Percentiles rank a stretch among this genome's conserved stretches.
These are phyloP conservation scores for Eumacrocentrus americanus DNA, from an alignment of 2,888 invertebrate genomes.

Conservation along the genomic window DNA sequence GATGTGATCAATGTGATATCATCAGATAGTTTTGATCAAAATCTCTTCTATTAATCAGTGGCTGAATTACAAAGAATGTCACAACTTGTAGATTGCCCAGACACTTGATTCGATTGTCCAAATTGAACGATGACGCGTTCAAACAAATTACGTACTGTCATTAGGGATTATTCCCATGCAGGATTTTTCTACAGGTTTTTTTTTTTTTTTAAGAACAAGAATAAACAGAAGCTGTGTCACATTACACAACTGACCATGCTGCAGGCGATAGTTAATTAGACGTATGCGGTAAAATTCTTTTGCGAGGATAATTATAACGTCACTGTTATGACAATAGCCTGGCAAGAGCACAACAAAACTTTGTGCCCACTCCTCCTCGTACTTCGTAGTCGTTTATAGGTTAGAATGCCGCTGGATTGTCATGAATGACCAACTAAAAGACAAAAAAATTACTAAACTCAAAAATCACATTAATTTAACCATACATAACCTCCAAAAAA, in stretches of 20 bases:
- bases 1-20: too few relatives aligned
- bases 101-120: background rate
- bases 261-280: background rate
- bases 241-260: background rate
- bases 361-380: too few relatives aligned
- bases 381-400: too few relatives aligned
- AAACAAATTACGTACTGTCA: background rate
- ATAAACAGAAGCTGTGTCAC: background rate
- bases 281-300: background rate
- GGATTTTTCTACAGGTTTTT: background rate
- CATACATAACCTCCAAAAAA: background rate
- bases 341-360: background rate
- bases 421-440: background rate
- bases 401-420: background rate
- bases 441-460: background rate
- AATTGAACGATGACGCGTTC: background rate
- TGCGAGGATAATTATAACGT: background rate
- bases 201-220: background rate
- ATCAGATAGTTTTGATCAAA: too few relatives aligned
- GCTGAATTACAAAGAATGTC: too few relatives aligned
- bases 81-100: too few relatives aligned
- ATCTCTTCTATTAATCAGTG: too few relatives aligned
- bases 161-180: background rate
- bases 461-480: background rate
- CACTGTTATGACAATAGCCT: background rate